Conservation (phyloP, 2,888 invertebrate species). For the Lypha dubia region DNA sequence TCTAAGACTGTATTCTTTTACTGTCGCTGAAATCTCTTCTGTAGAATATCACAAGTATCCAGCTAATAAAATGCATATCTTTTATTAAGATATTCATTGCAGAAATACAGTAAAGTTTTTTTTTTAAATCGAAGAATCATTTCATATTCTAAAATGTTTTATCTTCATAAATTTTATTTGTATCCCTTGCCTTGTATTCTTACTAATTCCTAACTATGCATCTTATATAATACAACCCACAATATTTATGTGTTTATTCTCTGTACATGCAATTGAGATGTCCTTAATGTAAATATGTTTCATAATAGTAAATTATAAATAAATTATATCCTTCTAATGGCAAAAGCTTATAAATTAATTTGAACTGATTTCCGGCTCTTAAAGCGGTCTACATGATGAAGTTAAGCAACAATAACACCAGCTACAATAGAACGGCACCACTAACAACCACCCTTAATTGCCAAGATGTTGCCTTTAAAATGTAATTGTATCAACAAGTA, state of each 20-base stretch:
- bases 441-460: background rate
- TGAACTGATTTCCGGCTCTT: conserved; percentile 39
- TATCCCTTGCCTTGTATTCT: too few relatives aligned
- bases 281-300: background rate
- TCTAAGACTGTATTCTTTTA: too few relatives aligned
- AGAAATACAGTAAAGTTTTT: too few relatives aligned
- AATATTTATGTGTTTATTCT: background rate
- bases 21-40: too few relatives aligned
- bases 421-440: background rate
- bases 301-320: conserved; percentile 7
- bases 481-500: conserved; percentile 4
- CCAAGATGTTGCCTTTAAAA: conserved; percentile 26
- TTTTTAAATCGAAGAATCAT: too few relatives aligned
- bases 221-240: background rate
- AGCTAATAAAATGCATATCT: too few relatives aligned
- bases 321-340: background rate
- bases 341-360: conserved; percentile 37
- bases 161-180: too few relatives aligned
- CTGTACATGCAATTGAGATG: background rate
- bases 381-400: background rate
- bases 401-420: background rate
- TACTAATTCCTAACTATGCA: background rate
- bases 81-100: too few relatives aligned
- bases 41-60: too few relatives aligned
- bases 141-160: too few relatives aligned